Conservation (phyloP, 2,113 vertebrate genomes). For the Passer montanus region DNA sequence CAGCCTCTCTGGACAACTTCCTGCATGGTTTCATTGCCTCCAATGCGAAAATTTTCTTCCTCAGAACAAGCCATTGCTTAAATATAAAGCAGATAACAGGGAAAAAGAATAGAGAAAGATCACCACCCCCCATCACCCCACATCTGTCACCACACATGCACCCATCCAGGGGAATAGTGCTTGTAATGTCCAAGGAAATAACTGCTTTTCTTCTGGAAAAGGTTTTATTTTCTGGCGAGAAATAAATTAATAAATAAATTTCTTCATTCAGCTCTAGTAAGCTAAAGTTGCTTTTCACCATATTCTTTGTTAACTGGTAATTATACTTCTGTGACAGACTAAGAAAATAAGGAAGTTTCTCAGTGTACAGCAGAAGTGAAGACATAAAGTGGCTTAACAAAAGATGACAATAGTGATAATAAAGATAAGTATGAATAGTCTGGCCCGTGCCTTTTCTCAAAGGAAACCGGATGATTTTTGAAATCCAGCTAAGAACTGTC, state of each 20-base stretch:
- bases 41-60: not conserved
- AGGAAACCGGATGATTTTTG: not conserved
- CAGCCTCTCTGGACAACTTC: not conserved
- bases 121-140: no score
- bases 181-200: not conserved
- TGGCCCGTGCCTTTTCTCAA: not conserved
- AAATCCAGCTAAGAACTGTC: not conserved
- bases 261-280: not conserved
- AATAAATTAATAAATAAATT: not conserved
- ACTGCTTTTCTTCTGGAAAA: not conserved
- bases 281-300: not conserved
- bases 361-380: not conserved
- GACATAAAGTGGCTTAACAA: not conserved
- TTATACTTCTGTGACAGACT: not conserved
- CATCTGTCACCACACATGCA: not conserved
- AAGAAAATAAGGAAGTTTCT: not conserved
- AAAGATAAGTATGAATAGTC: not conserved
- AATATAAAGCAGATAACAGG: not conserved
- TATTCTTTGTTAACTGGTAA: not conserved
- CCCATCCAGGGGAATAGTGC: not conserved
- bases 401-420: not conserved
- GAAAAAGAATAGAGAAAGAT: not conserved
- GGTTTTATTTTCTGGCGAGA: not conserved
- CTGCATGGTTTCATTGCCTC: not conserved
- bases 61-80: not conserved